A percentile compares a stretch with the other conserved stretches of the same genome.
phyloP scores from a whole-genome alignment of 2,113 vertebrate species.

The Suricata suricatta region DNA sequence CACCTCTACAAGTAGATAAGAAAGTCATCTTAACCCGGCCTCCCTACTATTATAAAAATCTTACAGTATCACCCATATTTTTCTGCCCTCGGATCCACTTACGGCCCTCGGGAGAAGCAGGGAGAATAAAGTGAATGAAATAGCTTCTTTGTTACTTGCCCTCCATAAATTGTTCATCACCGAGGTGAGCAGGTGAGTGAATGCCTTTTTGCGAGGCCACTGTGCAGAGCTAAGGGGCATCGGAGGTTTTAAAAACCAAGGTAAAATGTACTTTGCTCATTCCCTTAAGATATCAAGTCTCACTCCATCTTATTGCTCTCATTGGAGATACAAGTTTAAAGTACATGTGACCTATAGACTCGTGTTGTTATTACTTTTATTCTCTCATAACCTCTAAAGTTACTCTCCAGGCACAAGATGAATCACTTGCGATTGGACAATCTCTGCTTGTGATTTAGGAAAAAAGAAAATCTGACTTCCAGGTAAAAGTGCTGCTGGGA shows the following conservation, averaged over 20 bases:
- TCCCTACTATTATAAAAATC: neutral
- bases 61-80: neutral
- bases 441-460: constrained; percentile 30
- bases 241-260: neutral
- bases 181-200: neutral
- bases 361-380: neutral
- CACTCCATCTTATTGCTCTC: neutral
- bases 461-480: constrained; percentile 31
- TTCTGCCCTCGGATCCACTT: neutral
- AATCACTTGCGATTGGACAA: neutral
- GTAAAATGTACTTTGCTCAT: constrained; percentile 26
- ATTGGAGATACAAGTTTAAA: neutral
- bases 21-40: neutral
- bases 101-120: neutral
- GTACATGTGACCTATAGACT: neutral
- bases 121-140: neutral
- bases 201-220: neutral
- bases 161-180: neutral
- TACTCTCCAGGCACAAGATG: neutral
- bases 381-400: neutral
- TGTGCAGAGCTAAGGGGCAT: constrained; percentile 41
- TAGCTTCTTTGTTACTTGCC: neutral
- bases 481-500: neutral
- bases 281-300: constrained; percentile 38
- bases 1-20: neutral